Evolutionary conservation across 2,113 vertebrate genomes (phyloP), one percentile per base, ranked within the genome.

Genomic region (Thunnus thynnus): DNA sequence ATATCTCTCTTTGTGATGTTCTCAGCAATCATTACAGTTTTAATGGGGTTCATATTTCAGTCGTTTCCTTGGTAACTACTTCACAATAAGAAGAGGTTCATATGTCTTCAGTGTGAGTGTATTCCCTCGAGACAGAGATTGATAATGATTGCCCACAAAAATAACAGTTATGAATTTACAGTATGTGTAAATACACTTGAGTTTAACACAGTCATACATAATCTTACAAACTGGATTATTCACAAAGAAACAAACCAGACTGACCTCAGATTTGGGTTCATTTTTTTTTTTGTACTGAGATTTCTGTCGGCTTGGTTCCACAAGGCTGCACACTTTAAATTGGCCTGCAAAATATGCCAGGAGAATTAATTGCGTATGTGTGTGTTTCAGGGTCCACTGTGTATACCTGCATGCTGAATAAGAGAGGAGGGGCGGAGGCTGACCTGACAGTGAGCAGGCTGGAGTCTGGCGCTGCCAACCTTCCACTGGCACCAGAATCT

Each of bases 381-480:
- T 61, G 62, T 61, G 25, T 81, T 86, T 1, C 86, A 99, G 98
- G 98, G 46, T 94, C 96, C 1, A 99, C 97, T 0, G 95, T 98
- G 32, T 99, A 99, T 78, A 99, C 98, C 51, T 99, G 98, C 91
- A 99, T 99, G 98, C 86, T 99, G 87, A 99, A 99, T 91, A 85
- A 63, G 22, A 91, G 20, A 0, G 98, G 98, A 0, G 98, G 98
- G 0, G 91, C 95, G 0, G 98, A 99, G 93, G 96, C 98, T 0
- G 98, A 99, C 93, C 96, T 99, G 87, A 99, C 98, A 0, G 97
- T 99, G 80, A 99, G 98, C 93, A 79, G 95, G 72, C 94, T 99
- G 78, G 93, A 93, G 54, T 90, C 96, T 0, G 89, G 96, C 0
- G 3, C 84, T 7, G 85, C 88, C 2, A 91, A 82, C 79, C 92